Evolutionary conservation across 2,113 vertebrate genomes (phyloP), one percentile per base, ranked within the genome.

Genomic region (Cepphus grylle): DNA sequence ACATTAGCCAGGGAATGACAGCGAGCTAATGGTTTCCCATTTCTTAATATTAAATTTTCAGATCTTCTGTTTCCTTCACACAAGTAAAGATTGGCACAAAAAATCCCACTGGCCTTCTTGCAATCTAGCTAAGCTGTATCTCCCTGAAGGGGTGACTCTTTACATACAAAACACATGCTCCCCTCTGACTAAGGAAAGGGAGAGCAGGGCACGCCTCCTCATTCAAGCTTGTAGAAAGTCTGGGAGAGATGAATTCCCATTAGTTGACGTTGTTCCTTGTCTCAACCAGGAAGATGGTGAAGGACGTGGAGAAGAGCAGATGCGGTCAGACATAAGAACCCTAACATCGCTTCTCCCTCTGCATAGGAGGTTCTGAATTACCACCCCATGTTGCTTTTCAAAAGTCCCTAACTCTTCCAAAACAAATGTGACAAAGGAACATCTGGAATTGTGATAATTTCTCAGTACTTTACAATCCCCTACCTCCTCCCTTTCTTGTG

Each of bases 321-420:
- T 10, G 8, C 18, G 15, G 40, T 4, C 0, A 0, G 40, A 62
- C 7, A 21, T 1, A 2, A 23, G 16, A 36, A 20, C 6, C n/a
- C 27, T 52, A n/a, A 29, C 6, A 12, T 2, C 9, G 9, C 49
- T 73, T 10, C 43, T 52, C 16, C 30, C 27, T 3, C 2, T 8
- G 21, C 36, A 11, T 2, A 67, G n/a, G 8, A 49, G n/a, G 58
- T 36, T 42, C 67, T 30, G 50, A 81, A 43, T 34, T 12, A 16
- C 38, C 42, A 21, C 2, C 7, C 1, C 2, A 0, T 2, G 11
- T 19, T 65, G 29, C 18, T 52, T 25, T 15, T 62, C 32, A 3
- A 0, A 55, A 30, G 23, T 65, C 23, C 58, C 29, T 4, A 16
- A 16, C 5, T 29, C 25, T 21, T 61, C 30, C 29, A 70, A 52